Base-by-base conservation (phyloP, 2,888 invertebrate species). In the Ctenicera cuprea region DNA sequence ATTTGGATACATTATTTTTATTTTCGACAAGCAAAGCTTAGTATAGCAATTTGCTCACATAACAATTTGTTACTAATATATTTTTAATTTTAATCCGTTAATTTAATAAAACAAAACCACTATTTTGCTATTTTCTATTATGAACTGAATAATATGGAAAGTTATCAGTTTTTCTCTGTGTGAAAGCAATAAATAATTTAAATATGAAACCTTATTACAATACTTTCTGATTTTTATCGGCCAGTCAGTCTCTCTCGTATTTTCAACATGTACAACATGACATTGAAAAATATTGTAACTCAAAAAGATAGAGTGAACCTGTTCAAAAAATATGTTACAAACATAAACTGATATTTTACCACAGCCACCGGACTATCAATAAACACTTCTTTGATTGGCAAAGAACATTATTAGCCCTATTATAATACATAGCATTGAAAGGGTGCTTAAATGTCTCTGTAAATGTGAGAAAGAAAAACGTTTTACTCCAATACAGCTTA, bases 281-380 rank as follows among this genome's bases (percentile, higher is more conserved):
- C 43, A 59, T 63, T 63, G 30, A 45, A 62, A 57, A 64, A 48
- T 50, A 50, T 61, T 22, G 37, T 62, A 26, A 33, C 20, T 48
- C 26, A 45, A 48, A 63, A 52, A 70, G 41, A 63, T 70, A 70
- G 67, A 73, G 63, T 54, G 62, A 57, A 63, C 54, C 63, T 48
- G 43, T 73, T 73, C 64, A 69, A 61, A 73, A 65, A 73, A 70
- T 73, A 73, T 65, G 69, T 69, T 73, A 73, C 65, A 69, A 73
- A 69, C 69, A 73, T 73, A 73, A 73, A 73, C 73, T 70, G 69
- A 73, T 73, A 73, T 73, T 69, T 69, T 73, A 73, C 73, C 73
- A 73, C 73, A 73, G 73, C 73, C 73, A 70, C 69, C 37, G 50
- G 69, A 73, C 73, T 73, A 73, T 73, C 64, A 65, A 67, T 54